A percentile compares a stretch with the other conserved stretches of the same genome.
These are phyloP conservation scores for Agrenia bidenticulata DNA, from an alignment of 2,888 invertebrate genomes.

Conservation along the genomic window DNA sequence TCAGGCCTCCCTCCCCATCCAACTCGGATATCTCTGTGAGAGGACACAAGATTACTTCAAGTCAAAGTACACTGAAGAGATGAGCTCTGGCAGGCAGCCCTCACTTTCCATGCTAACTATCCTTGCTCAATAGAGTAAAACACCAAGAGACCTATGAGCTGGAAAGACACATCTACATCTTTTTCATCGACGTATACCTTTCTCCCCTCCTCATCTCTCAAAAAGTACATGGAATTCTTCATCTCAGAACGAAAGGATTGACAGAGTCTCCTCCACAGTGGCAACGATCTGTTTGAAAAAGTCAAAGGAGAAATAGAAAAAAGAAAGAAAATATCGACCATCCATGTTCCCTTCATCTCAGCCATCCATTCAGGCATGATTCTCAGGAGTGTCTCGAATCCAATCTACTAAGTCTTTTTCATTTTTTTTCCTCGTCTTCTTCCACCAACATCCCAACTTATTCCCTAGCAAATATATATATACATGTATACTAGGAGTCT, in stretches of 20 bases:
- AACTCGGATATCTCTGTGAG: not conserved
- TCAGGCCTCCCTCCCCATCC: slow-evolving; percentile 26
- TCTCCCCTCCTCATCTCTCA: slow-evolving; percentile 3
- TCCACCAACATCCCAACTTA: not conserved
- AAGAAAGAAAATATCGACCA: slow-evolving; percentile 45
- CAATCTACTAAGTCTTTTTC: slow-evolving; percentile 30
- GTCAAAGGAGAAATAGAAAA: slow-evolving; percentile 7
- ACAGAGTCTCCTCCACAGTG: too few relatives aligned
- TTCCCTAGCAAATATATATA: too few relatives aligned
- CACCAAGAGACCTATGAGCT: too few relatives aligned
- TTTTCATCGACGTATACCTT: not conserved
- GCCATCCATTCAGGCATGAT: slow-evolving; percentile 41
- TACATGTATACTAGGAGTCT: too few relatives aligned
- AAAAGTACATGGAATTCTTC: too few relatives aligned
- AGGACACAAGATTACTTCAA: slow-evolving; percentile 18
- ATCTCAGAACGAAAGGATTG: too few relatives aligned
- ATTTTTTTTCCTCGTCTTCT: slow-evolving; percentile 19
- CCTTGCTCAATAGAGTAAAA: too few relatives aligned
- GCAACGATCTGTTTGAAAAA: slow-evolving; percentile 9
- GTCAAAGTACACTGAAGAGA: slow-evolving; percentile 19
- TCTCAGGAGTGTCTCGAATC: slow-evolving; percentile 46
- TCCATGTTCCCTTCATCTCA: slow-evolving; percentile 40
- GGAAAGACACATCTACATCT: not conserved
- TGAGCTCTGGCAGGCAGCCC: slow-evolving; percentile 4
- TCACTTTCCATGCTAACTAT: not conserved